Conservation (phyloP, 2,113 vertebrate species). For the Chlorodrepanis virens region DNA sequence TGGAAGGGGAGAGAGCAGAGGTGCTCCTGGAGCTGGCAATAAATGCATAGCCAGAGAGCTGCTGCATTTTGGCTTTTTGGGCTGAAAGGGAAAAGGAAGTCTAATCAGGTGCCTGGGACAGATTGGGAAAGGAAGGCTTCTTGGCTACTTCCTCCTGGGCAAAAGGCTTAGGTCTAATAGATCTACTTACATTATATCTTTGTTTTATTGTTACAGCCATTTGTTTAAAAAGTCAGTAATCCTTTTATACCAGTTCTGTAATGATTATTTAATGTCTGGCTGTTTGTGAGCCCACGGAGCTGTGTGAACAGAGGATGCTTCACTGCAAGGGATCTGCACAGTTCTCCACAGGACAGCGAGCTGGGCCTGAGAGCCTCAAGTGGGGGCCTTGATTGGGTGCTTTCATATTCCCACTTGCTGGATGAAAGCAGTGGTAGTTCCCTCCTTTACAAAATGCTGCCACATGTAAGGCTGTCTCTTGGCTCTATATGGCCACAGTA, state of each 20-base stretch:
- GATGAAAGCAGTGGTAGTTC: neutral
- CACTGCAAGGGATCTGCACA: accelerated
- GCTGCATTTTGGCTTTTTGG: neutral
- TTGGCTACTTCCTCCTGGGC: conserved; percentile 7
- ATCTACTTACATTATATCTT: neutral
- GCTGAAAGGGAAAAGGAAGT: neutral
- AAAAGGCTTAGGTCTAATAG: conserved; percentile 16
- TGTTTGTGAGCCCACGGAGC: neutral
- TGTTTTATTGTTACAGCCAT: neutral
- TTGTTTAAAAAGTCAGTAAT: conserved; percentile 32
- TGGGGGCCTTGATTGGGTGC: neutral
- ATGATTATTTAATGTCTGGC: conserved; percentile 22
- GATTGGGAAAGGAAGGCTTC: neutral
- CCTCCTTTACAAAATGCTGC: neutral
- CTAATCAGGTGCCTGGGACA: neutral
- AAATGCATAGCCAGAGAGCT: neutral
- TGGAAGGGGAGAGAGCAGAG: neutral
- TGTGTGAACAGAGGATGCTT: neutral
- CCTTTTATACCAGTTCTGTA: conserved; percentile 36
- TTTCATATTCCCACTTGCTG: neutral
- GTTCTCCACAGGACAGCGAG: neutral
- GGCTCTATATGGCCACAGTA: neutral
- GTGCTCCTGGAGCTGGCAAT: neutral
- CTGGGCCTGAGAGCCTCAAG: accelerated
- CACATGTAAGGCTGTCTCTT: neutral